Conservation (phyloP, 2,797 vertebrate species). For the Notoglanidium macrostoma region DNA sequence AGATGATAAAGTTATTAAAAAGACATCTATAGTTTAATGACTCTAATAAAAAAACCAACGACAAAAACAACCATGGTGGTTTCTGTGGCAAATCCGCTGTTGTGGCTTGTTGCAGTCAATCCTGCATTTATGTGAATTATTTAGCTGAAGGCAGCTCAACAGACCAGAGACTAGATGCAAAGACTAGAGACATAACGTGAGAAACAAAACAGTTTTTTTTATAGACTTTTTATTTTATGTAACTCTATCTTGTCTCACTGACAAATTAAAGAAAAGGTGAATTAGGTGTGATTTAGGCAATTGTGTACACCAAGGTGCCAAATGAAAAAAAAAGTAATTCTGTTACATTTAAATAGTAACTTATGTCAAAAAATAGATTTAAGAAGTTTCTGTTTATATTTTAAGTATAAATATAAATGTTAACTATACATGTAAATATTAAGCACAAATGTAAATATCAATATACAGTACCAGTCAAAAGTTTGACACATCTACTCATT, state of each 20-base stretch:
- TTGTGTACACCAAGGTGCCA: too few species aligned
- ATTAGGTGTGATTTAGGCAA: too few species aligned
- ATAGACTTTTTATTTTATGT: not conserved
- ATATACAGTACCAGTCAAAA: too few species aligned
- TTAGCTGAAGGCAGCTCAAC: not conserved
- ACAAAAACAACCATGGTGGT: too few species aligned
- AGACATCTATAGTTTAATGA: not conserved
- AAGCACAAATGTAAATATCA: too few species aligned
- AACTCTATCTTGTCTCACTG: not conserved
- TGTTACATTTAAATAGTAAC: too few species aligned
- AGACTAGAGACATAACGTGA: not conserved
- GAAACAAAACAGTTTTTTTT: not conserved
- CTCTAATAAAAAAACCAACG: not conserved
- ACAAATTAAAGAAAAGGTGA: too few species aligned
- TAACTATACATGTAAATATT: too few species aligned
- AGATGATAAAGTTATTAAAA: not conserved
- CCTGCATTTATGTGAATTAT: not conserved
- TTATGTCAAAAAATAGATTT: too few species aligned
- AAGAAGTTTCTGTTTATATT: too few species aligned
- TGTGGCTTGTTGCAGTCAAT: not conserved
- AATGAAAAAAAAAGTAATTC: not conserved
- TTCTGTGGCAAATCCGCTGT: not conserved
- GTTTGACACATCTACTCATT: too few species aligned
- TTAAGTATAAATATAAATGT: too few species aligned
- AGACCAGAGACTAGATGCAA: not conserved